A percentile compares a stretch with the other conserved stretches of the same genome.
phyloP scores from a whole-genome alignment of 1,140 invertebrate species.

The Cyclargus thomasi region DNA sequence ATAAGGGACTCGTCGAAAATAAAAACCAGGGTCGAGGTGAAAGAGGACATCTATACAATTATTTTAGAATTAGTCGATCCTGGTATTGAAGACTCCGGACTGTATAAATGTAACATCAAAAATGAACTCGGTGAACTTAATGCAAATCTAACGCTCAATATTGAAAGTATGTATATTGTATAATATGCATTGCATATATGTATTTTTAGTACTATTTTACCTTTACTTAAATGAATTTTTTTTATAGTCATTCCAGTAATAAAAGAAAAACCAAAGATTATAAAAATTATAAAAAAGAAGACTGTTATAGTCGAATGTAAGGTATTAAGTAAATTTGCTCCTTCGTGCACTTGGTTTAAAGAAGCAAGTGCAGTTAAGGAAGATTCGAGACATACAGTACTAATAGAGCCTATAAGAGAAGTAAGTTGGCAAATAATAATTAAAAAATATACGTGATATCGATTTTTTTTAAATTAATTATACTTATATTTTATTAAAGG shows the following conservation, averaged over 20 bases:
- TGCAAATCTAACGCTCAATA: slow-evolving; percentile 96
- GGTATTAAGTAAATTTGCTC: slow-evolving; percentile 91
- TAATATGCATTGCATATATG: not conserved
- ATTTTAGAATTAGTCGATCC: slow-evolving; percentile 94
- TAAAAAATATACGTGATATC: slow-evolving; percentile 4
- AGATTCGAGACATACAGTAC: slow-evolving; percentile 83
- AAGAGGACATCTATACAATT: slow-evolving; percentile 91
- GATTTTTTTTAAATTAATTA: not conserved
- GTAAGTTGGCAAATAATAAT: slow-evolving; percentile 60
- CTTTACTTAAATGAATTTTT: slow-evolving; percentile 20
- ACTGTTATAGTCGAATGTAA: slow-evolving; percentile 93
- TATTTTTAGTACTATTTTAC: not conserved
- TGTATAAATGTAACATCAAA: slow-evolving; percentile 99
- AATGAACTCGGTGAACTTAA: slow-evolving; percentile 96
- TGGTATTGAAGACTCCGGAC: slow-evolving; percentile 94
- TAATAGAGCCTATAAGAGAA: slow-evolving; percentile 86
- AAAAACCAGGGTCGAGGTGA: slow-evolving; percentile 85
- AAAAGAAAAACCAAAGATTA: slow-evolving; percentile 92
- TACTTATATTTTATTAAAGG: slow-evolving; percentile 65
- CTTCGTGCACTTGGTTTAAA: slow-evolving; percentile 93
- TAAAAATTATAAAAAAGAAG: slow-evolving; percentile 91
- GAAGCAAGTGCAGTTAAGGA: slow-evolving; percentile 86
- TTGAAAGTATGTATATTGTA: slow-evolving; percentile 95
- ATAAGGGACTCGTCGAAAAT: slow-evolving; percentile 88
- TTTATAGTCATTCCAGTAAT: slow-evolving; percentile 92